Evolutionary conservation across 2,113 vertebrate genomes (phyloP).

Genomic region (Progne subis): DNA sequence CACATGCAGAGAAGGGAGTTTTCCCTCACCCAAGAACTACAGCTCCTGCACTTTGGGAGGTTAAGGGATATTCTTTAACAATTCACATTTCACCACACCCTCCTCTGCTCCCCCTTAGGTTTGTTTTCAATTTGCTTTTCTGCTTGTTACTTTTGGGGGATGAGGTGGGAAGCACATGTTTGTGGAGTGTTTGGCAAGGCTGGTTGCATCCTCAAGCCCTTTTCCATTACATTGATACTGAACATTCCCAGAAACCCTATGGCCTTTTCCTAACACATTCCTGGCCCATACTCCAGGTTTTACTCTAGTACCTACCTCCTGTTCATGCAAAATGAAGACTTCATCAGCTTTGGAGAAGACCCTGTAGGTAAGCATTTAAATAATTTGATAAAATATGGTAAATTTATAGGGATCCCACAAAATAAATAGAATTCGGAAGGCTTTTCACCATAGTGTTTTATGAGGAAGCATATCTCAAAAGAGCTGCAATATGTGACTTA

Average conservation of each 20-base stretch:
- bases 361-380: neutral
- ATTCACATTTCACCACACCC: neutral
- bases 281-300: neutral
- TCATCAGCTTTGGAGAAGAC: neutral
- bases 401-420: neutral
- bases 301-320: neutral
- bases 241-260: neutral
- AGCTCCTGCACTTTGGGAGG: neutral
- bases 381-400: rapidly evolving
- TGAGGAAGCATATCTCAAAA: neutral
- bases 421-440: neutral
- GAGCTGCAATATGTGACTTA: neutral
- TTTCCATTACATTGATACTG: neutral
- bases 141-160: neutral
- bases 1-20: neutral
- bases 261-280: neutral
- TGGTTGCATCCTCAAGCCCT: neutral
- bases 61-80: neutral
- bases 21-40: neutral
- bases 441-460: neutral
- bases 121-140: neutral
- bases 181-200: neutral
- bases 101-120: neutral
- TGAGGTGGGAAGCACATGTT: neutral
- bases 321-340: neutral